These are phyloP conservation scores for Archocentrus centrarchus DNA, from an alignment of 2,113 vertebrate species.

Conservation along the genomic window DNA sequence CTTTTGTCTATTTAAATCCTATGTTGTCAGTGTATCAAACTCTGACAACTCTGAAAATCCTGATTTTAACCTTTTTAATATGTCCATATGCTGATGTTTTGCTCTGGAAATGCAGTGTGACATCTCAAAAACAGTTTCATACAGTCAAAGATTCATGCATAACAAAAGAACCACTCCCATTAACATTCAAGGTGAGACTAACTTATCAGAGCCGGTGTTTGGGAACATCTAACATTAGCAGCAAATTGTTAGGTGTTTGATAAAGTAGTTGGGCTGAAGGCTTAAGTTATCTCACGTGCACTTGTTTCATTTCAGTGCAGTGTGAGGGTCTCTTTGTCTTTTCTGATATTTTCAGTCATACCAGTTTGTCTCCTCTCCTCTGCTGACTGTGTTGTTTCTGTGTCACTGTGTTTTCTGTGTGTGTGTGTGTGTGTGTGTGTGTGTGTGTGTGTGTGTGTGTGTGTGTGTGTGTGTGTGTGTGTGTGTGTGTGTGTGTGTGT, in stretches of 20 bases:
- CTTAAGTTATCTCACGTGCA: neutral
- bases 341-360: neutral
- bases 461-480: too few species aligned
- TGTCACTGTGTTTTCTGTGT: neutral
- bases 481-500: too few species aligned
- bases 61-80: too few species aligned
- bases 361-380: neutral
- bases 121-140: too few species aligned
- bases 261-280: neutral
- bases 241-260: neutral
- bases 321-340: neutral
- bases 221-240: conserved; percentile 6
- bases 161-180: neutral
- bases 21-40: neutral
- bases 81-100: too few species aligned
- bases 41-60: too few species aligned
- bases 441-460: neutral
- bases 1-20: neutral
- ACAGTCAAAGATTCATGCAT: too few species aligned
- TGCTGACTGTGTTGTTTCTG: neutral
- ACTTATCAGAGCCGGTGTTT: neutral
- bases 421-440: neutral
- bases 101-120: too few species aligned
- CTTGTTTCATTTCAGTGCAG: neutral
- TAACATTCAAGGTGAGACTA: neutral